A percentile compares a stretch with the other conserved stretches of the same genome.
Conservation (phyloP, 2,113 vertebrate genomes). For the Gobio gobio region DNA sequence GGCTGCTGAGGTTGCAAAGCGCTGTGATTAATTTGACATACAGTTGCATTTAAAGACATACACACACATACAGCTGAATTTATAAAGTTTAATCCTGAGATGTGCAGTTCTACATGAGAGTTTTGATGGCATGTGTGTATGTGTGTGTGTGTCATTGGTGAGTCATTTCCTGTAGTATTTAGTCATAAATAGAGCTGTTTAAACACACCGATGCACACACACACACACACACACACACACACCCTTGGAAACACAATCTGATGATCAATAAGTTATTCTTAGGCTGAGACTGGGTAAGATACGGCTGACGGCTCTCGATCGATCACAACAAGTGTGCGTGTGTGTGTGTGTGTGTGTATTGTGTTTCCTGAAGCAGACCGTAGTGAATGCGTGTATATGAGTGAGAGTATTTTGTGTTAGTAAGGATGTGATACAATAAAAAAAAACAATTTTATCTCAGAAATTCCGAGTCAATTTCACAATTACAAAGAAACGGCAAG, state of each 20-base stretch:
- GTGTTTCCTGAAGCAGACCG: neutral
- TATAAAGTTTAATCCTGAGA: constrained; percentile 42
- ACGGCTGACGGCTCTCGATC: constrained; percentile 16
- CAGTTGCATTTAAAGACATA: constrained; percentile 27
- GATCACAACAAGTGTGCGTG: constrained; percentile 33
- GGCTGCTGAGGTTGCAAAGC: constrained; percentile 43
- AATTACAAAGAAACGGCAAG: too few species aligned
- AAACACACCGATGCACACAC: constrained; percentile 9
- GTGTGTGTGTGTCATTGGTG: constrained; percentile 7
- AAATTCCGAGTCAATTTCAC: too few species aligned
- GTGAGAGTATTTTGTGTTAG: constrained; percentile 8
- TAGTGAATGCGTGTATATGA: neutral
- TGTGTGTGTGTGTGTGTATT: neutral
- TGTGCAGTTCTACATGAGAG: constrained; percentile 40
- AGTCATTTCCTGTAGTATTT: constrained; percentile 25
- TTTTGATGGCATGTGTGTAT: constrained; percentile 22
- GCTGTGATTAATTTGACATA: constrained; percentile 50
- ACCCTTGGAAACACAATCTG: constrained; percentile 32
- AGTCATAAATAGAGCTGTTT: constrained; percentile 10
- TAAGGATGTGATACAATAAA: neutral
- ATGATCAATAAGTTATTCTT: constrained; percentile 63
- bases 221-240: constrained; percentile 10
- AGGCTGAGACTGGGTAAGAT: constrained; percentile 41
- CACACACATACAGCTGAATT: constrained; percentile 46
- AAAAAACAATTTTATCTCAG: too few species aligned